These are phyloP conservation scores for Teleogryllus oceanicus DNA, from an alignment of 2,888 invertebrate species.

Conservation along the genomic window DNA sequence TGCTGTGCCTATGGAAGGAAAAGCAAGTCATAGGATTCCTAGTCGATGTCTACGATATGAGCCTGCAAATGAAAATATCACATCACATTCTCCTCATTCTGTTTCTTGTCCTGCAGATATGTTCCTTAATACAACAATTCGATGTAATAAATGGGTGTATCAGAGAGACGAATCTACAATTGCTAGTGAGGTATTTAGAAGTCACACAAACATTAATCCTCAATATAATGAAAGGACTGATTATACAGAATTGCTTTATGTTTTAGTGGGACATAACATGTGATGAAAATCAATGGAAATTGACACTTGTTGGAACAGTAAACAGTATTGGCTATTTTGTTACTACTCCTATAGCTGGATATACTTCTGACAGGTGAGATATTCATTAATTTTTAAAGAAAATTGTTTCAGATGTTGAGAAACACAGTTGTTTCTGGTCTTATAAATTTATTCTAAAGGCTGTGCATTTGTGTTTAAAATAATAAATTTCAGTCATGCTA, in stretches of 20 bases:
- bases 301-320: conserved; percentile 35
- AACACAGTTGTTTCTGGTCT: no score
- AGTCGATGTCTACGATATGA: conserved; percentile 30
- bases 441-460: no score
- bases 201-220: no score
- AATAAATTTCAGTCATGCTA: background rate
- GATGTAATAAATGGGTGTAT: conserved; percentile 57
- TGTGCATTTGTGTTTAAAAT: background rate
- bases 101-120: conserved; percentile 44
- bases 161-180: conserved; percentile 59
- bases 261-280: conserved; percentile 36
- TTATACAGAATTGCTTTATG: background rate
- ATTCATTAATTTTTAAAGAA: background rate
- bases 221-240: no score
- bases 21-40: conserved; percentile 25
- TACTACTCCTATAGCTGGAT: conserved; percentile 33
- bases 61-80: background rate
- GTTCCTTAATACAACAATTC: conserved; percentile 42
- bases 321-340: conserved; percentile 35
- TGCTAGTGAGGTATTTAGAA: conserved; percentile 59
- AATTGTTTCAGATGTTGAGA: no score
- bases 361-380: conserved; percentile 35
- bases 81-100: background rate
- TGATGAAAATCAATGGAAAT: conserved; percentile 33
- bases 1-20: conserved; percentile 48